Evolutionary conservation across 1,140 invertebrate species (phyloP), one percentile per base, ranked within the genome.

Genomic region (Aphelenchoides fujianensis): DNA sequence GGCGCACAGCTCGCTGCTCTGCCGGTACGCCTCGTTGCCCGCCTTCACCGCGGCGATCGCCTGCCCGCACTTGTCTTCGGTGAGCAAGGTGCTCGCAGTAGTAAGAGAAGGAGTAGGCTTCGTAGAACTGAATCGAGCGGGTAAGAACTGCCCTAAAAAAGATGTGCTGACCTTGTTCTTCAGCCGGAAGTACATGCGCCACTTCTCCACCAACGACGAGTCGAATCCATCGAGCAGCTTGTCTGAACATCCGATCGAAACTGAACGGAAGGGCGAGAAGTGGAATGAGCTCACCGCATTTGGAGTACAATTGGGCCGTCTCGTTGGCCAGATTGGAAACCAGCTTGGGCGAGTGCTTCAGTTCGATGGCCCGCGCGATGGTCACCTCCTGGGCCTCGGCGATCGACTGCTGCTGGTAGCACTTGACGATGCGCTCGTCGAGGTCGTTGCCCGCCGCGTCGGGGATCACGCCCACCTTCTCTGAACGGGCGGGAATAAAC

Each of bases 351-450:
- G 88, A 88, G 80, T 91, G 90, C 76, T 91, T 90, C 76, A 90
- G 72, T 79, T 91, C 90, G 28, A 91, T 88, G 7, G 90, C 90
- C 85, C 90, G 82, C 9, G 89, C 90, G 68, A 91, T 86, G 23
- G 90, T 90, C 2, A 91, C 89, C 87, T 91, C 90, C 84, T 91
- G 90, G 2, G 90, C 90, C 85, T 91, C 90, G 35, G 89, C 90
- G 37, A 89, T 89, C 81, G 89, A 90, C 75, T 90, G 90, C 79
- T 88, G 87, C 12, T 89, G 84, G 79, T 91, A 91, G 35, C 89
- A 89, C 74, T 87, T 88, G 62, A 90, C 78, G 23, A 91, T 86
- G 34, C 88, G 82, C 16, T 86, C 85, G 79, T 91, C 90, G 68
- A 89, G 85, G 85, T 91, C 90, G 68, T 87, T 87, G 53, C 87